phyloP scores from a whole-genome alignment of 2,113 vertebrate species.

The Hoplias malabaricus region DNA sequence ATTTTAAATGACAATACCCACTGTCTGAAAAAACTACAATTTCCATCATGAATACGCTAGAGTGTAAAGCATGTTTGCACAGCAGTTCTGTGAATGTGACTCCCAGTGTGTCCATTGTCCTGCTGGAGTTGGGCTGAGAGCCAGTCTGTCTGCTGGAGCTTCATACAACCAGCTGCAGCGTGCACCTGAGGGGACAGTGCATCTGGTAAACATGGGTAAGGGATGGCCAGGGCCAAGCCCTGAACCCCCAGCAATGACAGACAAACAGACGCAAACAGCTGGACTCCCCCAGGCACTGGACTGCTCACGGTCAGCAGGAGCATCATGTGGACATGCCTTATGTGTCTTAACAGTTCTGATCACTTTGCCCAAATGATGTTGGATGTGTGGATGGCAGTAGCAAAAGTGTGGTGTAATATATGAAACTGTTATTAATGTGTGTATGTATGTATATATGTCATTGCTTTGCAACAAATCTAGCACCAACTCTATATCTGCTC shows the following conservation, averaged over 20 bases:
- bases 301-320: constrained; percentile 43
- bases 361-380: constrained; percentile 6
- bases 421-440: too few relatives aligned
- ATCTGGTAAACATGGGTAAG: constrained; percentile 65
- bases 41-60: constrained; percentile 8
- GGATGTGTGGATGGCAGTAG: too few relatives aligned
- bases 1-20: too few relatives aligned
- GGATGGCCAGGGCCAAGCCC: constrained; percentile 41
- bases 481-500: too few relatives aligned
- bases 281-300: constrained; percentile 55
- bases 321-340: constrained; percentile 26
- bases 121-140: constrained; percentile 43
- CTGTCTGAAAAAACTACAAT: not conserved
- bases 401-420: too few relatives aligned
- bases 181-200: constrained; percentile 66
- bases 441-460: too few relatives aligned
- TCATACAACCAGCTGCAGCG: constrained; percentile 59
- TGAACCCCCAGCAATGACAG: constrained; percentile 55
- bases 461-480: too few relatives aligned
- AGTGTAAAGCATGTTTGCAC: constrained; percentile 11
- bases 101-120: constrained; percentile 28
- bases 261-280: constrained; percentile 61
- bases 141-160: constrained; percentile 54
- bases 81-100: constrained; percentile 22
- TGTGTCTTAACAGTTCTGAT: constrained; percentile 7